Conservation (phyloP, 2,888 invertebrate genomes). For the Brachyptera risi region DNA sequence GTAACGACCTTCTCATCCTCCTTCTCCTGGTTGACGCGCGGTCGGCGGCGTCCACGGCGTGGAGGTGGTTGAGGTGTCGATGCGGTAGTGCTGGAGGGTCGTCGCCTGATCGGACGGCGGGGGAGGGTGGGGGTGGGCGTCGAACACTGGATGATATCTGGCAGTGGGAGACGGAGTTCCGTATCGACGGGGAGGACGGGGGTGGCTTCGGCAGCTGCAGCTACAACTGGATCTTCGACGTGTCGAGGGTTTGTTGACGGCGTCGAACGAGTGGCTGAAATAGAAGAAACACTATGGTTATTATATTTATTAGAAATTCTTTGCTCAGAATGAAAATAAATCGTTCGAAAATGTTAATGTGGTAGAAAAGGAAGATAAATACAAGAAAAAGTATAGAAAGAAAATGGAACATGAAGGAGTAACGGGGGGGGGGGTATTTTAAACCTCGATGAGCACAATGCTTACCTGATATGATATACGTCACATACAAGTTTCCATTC, state of each 20-base stretch:
- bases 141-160: not conserved
- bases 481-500: no score
- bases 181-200: not conserved
- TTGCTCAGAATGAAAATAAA: no score
- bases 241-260: not conserved
- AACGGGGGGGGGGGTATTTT: no score
- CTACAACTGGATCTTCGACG: no score
- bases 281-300: not conserved
- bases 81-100: not conserved
- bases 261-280: not conserved
- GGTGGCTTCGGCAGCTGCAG: not conserved
- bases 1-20: not conserved
- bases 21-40: not conserved
- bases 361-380: no score
- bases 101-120: not conserved
- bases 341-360: no score
- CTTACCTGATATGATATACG: no score
- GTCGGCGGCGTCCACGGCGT: slow-evolving; percentile 1
- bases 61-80: slow-evolving; percentile 4
- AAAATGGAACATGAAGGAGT: no score
- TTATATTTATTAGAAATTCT: not conserved
- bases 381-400: no score
- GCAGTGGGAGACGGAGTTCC: not conserved
- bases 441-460: no score
- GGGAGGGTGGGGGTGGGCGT: not conserved